A percentile compares a stretch with the other conserved stretches of the same genome.
Conservation (phyloP, 2,797 vertebrate genomes). For the Carcharodon carcharias region DNA sequence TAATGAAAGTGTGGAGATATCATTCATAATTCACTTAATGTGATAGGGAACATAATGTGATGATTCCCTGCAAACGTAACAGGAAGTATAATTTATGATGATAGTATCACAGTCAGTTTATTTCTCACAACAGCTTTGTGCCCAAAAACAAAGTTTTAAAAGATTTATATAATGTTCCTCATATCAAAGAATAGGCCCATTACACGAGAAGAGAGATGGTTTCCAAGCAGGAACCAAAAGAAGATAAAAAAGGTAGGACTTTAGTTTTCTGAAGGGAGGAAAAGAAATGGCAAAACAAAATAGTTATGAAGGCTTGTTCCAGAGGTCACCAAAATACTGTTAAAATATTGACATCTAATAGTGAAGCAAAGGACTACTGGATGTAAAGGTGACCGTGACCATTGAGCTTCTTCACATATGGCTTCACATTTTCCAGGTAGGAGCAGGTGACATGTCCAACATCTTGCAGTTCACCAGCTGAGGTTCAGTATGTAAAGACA, state of each 20-base stretch:
- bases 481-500: too few species aligned
- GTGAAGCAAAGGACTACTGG: background rate
- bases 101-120: slow-evolving; percentile 3
- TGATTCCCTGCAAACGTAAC: background rate
- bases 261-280: background rate
- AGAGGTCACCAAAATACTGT: background rate
- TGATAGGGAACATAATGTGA: slow-evolving; percentile 32
- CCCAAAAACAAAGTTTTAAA: background rate
- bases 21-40: background rate
- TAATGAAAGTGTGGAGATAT: slow-evolving; percentile 18
- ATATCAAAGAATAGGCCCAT: background rate
- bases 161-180: background rate
- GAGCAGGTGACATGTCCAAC: too few species aligned
- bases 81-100: slow-evolving; percentile 1
- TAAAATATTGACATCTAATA: background rate
- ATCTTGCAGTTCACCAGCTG: too few species aligned
- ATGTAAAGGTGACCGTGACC: too few species aligned
- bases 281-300: background rate
- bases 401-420: too few species aligned
- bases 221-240: background rate
- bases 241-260: background rate
- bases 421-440: too few species aligned
- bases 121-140: background rate
- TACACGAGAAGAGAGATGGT: background rate
- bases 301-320: background rate